A percentile compares a stretch with the other conserved stretches of the same genome.
These are phyloP conservation scores for Halichondria panicea DNA, from an alignment of 37 sponge, comb jelly and placozoan genomes.

Conservation along the genomic window DNA sequence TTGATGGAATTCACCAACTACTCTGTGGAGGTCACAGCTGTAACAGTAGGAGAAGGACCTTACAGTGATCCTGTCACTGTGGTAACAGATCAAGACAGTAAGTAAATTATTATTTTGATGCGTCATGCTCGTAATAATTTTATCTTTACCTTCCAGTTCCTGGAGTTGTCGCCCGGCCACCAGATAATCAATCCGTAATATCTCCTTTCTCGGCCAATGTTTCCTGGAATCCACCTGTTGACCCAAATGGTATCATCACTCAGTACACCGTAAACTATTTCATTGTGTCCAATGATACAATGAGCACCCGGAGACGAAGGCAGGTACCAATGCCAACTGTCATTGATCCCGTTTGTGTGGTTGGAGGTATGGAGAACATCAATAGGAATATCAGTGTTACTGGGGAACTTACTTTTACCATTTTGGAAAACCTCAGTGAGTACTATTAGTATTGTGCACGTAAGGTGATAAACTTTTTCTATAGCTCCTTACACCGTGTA, in stretches of 20 bases:
- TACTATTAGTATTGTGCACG: neutral
- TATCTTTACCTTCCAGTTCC: conserved; percentile 6
- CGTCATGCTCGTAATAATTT: neutral
- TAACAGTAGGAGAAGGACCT: conserved; percentile 24
- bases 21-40: conserved; percentile 5
- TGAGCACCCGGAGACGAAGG: conserved; percentile 13
- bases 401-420: conserved; percentile 9
- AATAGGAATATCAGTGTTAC: conserved; percentile 14
- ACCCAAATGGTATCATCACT: conserved; percentile 30
- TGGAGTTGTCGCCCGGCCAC: conserved; percentile 11
- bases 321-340: neutral
- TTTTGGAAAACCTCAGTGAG: conserved; percentile 32
- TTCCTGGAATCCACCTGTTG: conserved; percentile 7
- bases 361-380: conserved; percentile 13
- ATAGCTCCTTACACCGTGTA: conserved; percentile 46
- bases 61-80: neutral
- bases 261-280: conserved; percentile 21
- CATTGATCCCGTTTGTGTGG: conserved; percentile 10
- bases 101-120: neutral
- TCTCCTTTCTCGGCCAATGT: conserved; percentile 14
- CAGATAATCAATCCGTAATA: neutral
- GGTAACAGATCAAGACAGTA: conserved; percentile 35
- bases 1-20: conserved; percentile 6
- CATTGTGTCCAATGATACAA: neutral
- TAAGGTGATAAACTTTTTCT: neutral